Evolutionary conservation across 2,797 vertebrate genomes (phyloP).

Genomic region (Coregonus suidteri): DNA sequence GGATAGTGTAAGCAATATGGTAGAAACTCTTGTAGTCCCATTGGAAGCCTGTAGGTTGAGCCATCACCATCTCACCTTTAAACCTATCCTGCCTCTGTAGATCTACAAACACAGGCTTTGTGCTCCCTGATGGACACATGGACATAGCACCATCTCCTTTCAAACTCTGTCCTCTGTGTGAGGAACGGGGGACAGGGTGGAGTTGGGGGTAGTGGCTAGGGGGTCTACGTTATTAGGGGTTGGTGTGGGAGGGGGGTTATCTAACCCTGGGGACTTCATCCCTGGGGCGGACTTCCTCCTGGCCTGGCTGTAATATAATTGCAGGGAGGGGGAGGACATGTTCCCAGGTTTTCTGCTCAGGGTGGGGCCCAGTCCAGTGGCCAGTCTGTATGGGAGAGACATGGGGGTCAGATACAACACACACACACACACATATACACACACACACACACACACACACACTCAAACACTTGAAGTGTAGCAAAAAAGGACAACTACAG

Average conservation of each 20-base stretch:
- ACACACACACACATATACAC: constrained; percentile 12
- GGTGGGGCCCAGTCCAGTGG: constrained; percentile 57
- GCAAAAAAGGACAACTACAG: not conserved
- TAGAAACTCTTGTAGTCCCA: not conserved
- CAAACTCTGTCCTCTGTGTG: not conserved
- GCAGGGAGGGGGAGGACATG: constrained; percentile 71
- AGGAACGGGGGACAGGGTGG: not conserved
- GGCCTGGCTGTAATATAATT: constrained; percentile 73
- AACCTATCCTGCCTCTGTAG: not conserved
- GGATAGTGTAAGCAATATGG: not conserved
- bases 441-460: not conserved
- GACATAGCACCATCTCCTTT: not conserved
- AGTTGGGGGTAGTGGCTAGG: not conserved
- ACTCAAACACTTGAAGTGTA: constrained; percentile 2
- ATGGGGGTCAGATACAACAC: constrained; percentile 41
- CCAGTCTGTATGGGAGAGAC: constrained; percentile 65
- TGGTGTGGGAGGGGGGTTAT: constrained; percentile 51
- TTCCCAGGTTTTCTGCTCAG: constrained; percentile 70
- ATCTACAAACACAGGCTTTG: not conserved
- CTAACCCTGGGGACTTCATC: constrained; percentile 61
- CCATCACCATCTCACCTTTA: not conserved
- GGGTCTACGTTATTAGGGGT: not conserved
- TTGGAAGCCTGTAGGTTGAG: not conserved
- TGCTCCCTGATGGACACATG: not conserved
- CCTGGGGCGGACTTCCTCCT: constrained; percentile 56